phyloP scores from a whole-genome alignment of 2,888 invertebrate genomes.

The Phaonia tiefii region DNA sequence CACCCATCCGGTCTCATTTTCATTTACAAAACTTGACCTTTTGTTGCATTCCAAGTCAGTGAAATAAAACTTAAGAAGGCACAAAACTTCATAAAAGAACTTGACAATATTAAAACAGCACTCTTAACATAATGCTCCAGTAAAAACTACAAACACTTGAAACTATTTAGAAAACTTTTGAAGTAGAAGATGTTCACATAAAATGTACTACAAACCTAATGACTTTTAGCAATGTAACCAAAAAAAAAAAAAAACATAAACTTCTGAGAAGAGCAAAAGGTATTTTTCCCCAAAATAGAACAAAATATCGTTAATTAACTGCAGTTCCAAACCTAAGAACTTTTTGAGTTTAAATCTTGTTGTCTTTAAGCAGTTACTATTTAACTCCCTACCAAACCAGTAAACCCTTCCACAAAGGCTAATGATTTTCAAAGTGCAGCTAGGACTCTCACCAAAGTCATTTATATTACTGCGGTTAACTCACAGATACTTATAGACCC shows the following conservation, averaged over 20 bases:
- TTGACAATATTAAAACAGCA: constrained; percentile 4
- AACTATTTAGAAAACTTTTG: constrained; percentile 43
- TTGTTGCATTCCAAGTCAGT: constrained; percentile 22
- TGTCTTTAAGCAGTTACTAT: neutral
- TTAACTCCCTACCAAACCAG: neutral
- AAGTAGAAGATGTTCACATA: neutral
- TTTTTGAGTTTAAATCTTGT: constrained; percentile 23
- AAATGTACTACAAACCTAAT: neutral
- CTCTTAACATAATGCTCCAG: constrained; percentile 16
- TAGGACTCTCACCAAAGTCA: neutral
- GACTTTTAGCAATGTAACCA: no score
- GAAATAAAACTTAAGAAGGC: neutral
- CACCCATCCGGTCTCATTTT: constrained; percentile 13
- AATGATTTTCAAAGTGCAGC: constrained; percentile 12
- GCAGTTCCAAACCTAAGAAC: constrained; percentile 46
- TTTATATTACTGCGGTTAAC: constrained; percentile 16
- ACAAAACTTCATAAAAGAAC: neutral
- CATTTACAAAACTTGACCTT: constrained; percentile 28
- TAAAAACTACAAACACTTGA: constrained; percentile 33
- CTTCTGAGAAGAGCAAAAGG: no score
- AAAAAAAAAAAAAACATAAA: no score
- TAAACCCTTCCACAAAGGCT: neutral
- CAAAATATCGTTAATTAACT: constrained; percentile 57
- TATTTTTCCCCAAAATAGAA: constrained; percentile 20
- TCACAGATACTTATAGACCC: constrained; percentile 10